phyloP scores from a whole-genome alignment of 2,888 invertebrate species.

The Rhimphoctona megacephalus region DNA sequence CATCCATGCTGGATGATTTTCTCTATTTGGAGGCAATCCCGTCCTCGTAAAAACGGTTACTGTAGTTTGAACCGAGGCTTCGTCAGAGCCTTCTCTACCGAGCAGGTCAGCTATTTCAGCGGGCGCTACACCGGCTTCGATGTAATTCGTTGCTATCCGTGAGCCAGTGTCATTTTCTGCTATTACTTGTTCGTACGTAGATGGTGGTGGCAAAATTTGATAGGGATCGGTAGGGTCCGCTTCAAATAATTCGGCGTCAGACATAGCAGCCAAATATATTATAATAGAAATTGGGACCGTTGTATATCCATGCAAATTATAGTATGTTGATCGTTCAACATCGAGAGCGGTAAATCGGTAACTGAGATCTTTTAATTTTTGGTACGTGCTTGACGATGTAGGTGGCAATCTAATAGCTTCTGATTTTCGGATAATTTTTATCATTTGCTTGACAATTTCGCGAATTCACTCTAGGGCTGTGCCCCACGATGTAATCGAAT shows the following conservation, averaged over 20 bases:
- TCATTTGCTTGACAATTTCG: constrained; percentile 43
- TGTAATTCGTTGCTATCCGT: constrained; percentile 17
- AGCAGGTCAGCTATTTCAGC: constrained; percentile 24
- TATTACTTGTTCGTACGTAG: constrained; percentile 24
- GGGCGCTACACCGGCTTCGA: constrained; percentile 24
- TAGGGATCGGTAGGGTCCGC: constrained; percentile 23
- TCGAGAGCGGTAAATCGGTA: constrained; percentile 19
- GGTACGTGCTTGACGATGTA: background rate
- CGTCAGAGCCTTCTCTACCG: constrained; percentile 2
- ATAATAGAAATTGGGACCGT: constrained; percentile 32
- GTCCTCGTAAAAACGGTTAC: constrained; percentile 22
- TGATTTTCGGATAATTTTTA: constrained; percentile 9
- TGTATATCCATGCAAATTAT: constrained; percentile 13
- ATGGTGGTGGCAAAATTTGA: constrained; percentile 20
- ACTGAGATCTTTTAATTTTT: constrained; percentile 12
- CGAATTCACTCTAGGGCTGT: constrained; percentile 20
- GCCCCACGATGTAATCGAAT: constrained; percentile 26
- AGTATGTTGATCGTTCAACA: constrained; percentile 26
- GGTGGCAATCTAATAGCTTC: background rate
- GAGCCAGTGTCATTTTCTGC: constrained; percentile 20
- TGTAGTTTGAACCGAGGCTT: constrained; percentile 6
- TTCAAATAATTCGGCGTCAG: constrained; percentile 10
- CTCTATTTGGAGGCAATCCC: constrained; percentile 24
- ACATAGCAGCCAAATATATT: constrained; percentile 46
- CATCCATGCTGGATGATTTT: constrained; percentile 49